These are phyloP conservation scores for Xenopus borealis DNA, from an alignment of 2,113 vertebrate genomes.

Conservation along the genomic window DNA sequence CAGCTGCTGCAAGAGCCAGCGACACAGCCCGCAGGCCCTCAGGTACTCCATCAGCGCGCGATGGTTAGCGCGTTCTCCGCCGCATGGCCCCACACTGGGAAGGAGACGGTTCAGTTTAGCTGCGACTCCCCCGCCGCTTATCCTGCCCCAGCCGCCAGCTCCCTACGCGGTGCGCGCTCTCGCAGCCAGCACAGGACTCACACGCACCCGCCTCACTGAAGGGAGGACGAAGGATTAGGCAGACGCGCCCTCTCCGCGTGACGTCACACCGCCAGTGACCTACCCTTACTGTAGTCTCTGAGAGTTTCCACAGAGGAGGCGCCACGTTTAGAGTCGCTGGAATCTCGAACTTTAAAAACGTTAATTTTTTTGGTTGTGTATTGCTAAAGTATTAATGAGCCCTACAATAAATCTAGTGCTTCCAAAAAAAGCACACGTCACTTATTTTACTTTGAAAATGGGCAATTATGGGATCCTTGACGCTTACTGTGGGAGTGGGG, in stretches of 20 bases:
- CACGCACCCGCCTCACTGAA: too few species aligned
- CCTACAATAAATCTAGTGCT: background rate
- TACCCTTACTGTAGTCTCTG: too few species aligned
- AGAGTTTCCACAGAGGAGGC: too few species aligned
- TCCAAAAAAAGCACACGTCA: background rate
- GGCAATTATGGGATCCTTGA: too few species aligned
- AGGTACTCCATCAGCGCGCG: conserved; percentile 39
- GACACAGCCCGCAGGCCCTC: conserved; percentile 73
- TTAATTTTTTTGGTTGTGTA: too few species aligned
- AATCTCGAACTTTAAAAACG: too few species aligned
- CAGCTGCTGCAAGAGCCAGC: conserved; percentile 95
- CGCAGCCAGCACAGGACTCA: conserved; percentile 36
- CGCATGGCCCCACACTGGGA: conserved; percentile 31
- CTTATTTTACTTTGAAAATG: too few species aligned
- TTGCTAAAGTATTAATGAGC: background rate
- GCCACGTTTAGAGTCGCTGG: too few species aligned
- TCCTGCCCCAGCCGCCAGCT: conserved; percentile 21
- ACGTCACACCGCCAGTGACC: background rate
- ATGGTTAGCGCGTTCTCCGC: background rate
- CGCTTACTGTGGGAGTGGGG: too few species aligned
- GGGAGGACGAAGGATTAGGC: too few species aligned
- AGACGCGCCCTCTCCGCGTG: background rate
- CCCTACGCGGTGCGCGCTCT: conserved; percentile 18
- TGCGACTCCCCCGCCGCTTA: conserved; percentile 38
- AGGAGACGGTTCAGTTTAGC: conserved; percentile 20